Evolutionary conservation across 2,113 vertebrate genomes (phyloP).

Genomic region (Eretmochelys imbricata): DNA sequence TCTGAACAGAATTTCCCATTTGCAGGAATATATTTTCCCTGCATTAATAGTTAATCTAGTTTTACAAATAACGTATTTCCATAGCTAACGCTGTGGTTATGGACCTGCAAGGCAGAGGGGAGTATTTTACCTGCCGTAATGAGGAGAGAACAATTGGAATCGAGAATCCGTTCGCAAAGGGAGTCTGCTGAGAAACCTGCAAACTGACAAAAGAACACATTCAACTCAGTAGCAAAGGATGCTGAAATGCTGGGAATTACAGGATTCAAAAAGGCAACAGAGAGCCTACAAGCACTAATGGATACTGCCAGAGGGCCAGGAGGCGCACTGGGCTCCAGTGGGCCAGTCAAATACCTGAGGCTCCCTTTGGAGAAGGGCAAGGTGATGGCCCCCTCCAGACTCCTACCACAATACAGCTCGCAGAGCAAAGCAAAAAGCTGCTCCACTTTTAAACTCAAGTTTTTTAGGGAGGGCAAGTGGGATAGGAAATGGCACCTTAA

Average conservation of each 20-base stretch:
- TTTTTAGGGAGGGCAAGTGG: neutral
- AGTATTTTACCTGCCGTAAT: conserved; percentile 88
- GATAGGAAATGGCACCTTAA: neutral
- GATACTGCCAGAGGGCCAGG: neutral
- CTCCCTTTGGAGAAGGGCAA: neutral
- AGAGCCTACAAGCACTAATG: neutral
- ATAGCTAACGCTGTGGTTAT: neutral
- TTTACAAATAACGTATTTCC: neutral
- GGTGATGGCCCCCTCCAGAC: neutral
- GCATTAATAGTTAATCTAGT: neutral
- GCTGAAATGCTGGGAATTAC: neutral
- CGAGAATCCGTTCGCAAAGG: conserved; percentile 92
- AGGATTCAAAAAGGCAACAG: neutral
- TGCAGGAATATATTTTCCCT: neutral
- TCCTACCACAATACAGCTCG: neutral
- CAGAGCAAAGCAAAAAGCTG: neutral
- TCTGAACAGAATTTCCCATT: neutral
- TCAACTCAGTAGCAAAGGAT: neutral
- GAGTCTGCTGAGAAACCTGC: conserved; percentile 97
- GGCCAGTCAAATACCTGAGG: neutral
- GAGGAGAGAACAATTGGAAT: conserved; percentile 90
- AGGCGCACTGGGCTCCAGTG: neutral
- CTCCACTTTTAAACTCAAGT: neutral
- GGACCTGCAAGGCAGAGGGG: neutral
- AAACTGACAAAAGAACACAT: conserved; percentile 81